A percentile compares a stretch with the other conserved stretches of the same genome.
These are phyloP conservation scores for Noctua pronuba DNA, from an alignment of 2,888 invertebrate genomes.

Conservation along the genomic window DNA sequence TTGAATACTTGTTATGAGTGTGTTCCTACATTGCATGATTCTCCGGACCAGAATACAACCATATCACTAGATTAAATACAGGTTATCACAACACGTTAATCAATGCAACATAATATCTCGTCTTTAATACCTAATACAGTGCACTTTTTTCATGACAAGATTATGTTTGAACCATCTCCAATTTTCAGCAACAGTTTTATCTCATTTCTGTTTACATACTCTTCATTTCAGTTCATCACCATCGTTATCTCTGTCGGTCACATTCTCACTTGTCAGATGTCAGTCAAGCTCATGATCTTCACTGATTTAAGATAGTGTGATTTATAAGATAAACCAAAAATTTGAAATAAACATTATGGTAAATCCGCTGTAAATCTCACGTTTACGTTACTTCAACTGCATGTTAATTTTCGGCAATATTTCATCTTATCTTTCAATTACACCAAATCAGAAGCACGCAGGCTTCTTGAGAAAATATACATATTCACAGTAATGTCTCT, in stretches of 20 bases:
- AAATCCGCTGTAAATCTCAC: neutral
- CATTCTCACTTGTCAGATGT: slow-evolving; percentile 47
- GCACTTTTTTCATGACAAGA: neutral
- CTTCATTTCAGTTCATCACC: slow-evolving; percentile 19
- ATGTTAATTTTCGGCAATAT: slow-evolving; percentile 6
- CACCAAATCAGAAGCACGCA: slow-evolving; percentile 3
- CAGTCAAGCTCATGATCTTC: slow-evolving; percentile 32
- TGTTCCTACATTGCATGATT: neutral
- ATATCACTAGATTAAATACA: neutral
- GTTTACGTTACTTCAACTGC: neutral
- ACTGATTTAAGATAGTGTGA: slow-evolving; percentile 34
- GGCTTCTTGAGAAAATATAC: neutral
- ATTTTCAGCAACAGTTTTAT: slow-evolving; percentile 15
- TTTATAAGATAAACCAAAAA: slow-evolving; percentile 42
- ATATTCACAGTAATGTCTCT: slow-evolving; percentile 26
- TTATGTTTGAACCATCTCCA: slow-evolving; percentile 22
- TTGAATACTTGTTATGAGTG: neutral
- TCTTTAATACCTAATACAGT: neutral
- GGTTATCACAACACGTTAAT: neutral
- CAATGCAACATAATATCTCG: neutral
- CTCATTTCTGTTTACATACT: slow-evolving; percentile 23
- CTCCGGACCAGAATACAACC: neutral
- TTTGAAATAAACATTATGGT: neutral
- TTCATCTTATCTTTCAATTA: slow-evolving; percentile 16
- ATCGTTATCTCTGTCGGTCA: slow-evolving; percentile 46